A percentile compares a stretch with the other conserved stretches of the same genome.
Evolutionary conservation across 2,888 invertebrate species (phyloP).

Genomic region (Clistopyga incitator): DNA sequence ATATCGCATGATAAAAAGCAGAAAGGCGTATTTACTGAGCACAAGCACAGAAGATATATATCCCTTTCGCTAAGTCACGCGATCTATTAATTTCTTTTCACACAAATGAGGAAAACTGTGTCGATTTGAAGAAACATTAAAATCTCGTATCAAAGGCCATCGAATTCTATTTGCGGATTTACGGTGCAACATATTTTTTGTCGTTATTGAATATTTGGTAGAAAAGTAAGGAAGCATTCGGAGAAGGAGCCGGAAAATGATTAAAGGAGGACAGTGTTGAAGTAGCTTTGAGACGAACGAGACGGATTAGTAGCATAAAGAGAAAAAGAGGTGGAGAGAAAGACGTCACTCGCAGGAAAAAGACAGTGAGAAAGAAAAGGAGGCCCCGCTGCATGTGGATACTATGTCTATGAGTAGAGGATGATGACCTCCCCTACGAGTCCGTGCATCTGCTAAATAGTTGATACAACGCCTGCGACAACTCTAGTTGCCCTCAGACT

Average conservation of each 20-base stretch:
- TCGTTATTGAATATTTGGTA: background rate
- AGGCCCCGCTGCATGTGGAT: constrained; percentile 67
- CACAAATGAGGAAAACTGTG: background rate
- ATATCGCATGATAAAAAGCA: background rate
- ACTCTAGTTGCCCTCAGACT: constrained; percentile 78
- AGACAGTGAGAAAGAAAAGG: constrained; percentile 61
- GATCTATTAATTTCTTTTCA: too few relatives aligned
- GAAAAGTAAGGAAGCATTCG: background rate
- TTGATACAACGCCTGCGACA: constrained; percentile 74
- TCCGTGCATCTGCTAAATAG: constrained; percentile 79
- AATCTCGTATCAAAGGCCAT: background rate
- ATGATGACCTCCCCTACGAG: constrained; percentile 79
- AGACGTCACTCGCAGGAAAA: background rate
- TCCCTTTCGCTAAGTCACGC: too few relatives aligned
- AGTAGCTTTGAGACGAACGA: constrained; percentile 11
- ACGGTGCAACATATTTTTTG: background rate
- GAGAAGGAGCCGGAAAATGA: background rate
- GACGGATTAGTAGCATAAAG: constrained; percentile 16
- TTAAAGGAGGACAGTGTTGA: constrained; percentile 29
- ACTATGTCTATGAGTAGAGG: constrained; percentile 74
- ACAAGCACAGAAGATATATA: background rate
- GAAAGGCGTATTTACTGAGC: background rate
- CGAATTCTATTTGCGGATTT: background rate
- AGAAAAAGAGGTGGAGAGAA: constrained; percentile 59
- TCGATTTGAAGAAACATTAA: too few relatives aligned